These are phyloP conservation scores for Cordilura impudica DNA, from an alignment of 2,888 invertebrate species.

Conservation along the genomic window DNA sequence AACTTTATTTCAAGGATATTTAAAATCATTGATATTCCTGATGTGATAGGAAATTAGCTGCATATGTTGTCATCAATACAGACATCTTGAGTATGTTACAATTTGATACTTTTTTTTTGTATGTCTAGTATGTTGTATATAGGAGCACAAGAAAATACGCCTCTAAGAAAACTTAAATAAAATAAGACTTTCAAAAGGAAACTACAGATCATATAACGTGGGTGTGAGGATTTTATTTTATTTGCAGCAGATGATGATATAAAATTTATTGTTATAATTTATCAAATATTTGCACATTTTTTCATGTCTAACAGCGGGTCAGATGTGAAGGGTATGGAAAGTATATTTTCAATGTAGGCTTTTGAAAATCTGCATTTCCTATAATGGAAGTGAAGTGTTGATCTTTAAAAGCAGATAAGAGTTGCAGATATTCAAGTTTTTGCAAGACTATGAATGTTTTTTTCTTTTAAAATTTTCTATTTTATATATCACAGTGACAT, in stretches of 20 bases:
- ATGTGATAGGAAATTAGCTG: constrained; percentile 65
- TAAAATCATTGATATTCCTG: constrained; percentile 53
- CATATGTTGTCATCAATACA: constrained; percentile 56
- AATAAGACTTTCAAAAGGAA: constrained; percentile 28
- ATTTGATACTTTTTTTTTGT: constrained; percentile 59
- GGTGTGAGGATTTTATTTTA: constrained; percentile 43
- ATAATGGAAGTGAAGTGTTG: too few relatives aligned
- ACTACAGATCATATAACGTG: constrained; percentile 57
- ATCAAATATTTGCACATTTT: too few relatives aligned
- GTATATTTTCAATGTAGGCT: too few relatives aligned
- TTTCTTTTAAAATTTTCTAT: too few relatives aligned
- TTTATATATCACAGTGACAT: too few relatives aligned
- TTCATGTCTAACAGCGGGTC: too few relatives aligned
- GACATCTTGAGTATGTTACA: constrained; percentile 56
- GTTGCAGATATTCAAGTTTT: too few relatives aligned
- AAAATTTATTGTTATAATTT: constrained; percentile 29
- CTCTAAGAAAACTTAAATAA: constrained; percentile 46
- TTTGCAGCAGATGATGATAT: constrained; percentile 46
- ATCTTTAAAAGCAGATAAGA: too few relatives aligned
- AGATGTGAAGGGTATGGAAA: too few relatives aligned
- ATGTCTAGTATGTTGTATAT: background rate
- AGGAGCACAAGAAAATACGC: constrained; percentile 32
- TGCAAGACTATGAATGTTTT: too few relatives aligned
- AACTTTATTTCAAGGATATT: constrained; percentile 25
- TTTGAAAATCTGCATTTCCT: too few relatives aligned